Evolutionary conservation across 2,888 invertebrate species (phyloP), one percentile per base, ranked within the genome.

Genomic region (Cheilosia variabilis): DNA sequence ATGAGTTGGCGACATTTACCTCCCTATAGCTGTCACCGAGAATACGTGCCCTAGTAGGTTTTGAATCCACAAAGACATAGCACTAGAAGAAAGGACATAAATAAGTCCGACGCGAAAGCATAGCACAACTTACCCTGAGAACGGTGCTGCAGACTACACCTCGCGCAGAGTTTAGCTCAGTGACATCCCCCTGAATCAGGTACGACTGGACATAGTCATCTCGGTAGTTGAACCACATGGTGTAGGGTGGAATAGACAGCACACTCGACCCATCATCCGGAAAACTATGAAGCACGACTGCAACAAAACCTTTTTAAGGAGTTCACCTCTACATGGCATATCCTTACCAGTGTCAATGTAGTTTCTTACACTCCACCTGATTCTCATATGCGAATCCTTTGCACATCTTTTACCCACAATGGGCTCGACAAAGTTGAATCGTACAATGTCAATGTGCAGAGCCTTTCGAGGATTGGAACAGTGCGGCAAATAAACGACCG

Each of bases 371-470:
- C 71, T 81, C 89, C 89, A 89, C 1, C 60, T 55, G n/a, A 81
- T 86, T 1, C 15, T 6, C 0, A 87, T 15, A 6, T 22, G n/a
- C 0, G 89, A 88, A 15, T 76, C 4, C 0, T 43, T 2, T 1
- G 45, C 52, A 45, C 89, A 89, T 17, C 79, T 78, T 15, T 87
- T 76, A 9, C 78, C 69, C 10, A 89, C 41, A 10, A 88, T 60
- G 4, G 87, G 80, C 69, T 88, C 87, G 72, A 89, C 78, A 24
- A 86, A 84, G 50, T 88, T 88, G 31, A 87, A 89, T 4, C 55
- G 87, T n/a, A 87, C 87, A 31, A 88, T 88, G 45, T 89, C 88
- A 17, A 89, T 17, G 43, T 86, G 78, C 15, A 89, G 55, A 0
- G 87, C 76, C 3, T 88, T 77, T 19, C 81, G 63, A 0, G 88